Base-by-base conservation (phyloP, 2,888 invertebrate species). In the Stenolophus ochropezus region DNA sequence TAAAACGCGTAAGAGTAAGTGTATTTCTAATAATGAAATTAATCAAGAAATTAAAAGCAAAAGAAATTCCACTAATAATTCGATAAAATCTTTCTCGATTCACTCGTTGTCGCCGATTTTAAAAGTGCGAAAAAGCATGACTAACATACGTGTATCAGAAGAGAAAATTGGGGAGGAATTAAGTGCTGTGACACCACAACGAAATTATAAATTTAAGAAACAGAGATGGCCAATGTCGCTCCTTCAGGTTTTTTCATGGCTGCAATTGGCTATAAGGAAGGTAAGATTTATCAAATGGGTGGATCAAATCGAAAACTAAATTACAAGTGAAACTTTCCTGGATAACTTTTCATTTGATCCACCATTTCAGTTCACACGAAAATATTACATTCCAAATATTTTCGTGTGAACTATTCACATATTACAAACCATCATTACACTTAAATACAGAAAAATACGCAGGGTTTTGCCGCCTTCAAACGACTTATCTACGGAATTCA, bases 21-120 rank as follows among this genome's bases (percentile, higher is more conserved):
- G 27, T 2, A 78, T 61, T 47, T 69, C 53, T 23, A 49, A 51
- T 18, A 69, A 71, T 69, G 79, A 71, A 51, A 73, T 69, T 69
- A 69, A 69, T 69, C n/a, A 69, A 16, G 65, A 27, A n/a, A 49
- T 73, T 11, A 69, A 73, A 49, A 21, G 47, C 20, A 73, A 20
- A 49, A 14, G 33, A 73, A 21, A 73, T 23, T 73, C 47, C n/a
- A 49, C n/a, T 2, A 20, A 14, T 5, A 47, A 73, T 21, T 73
- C 73, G 49, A 49, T 73, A 6, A 47, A 5, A 27, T 73, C 73
- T 4, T 14, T 73, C 14, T 49, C 71, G 11, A 71, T 79, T 5
- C 51, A 53, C 33, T 53, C 79, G 1, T 49, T 79, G 53, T 79
- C 79, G 16, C 79, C 79, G 8, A 79, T 79, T 53, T 33, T 79